Evolutionary conservation across 2,797 vertebrate genomes (phyloP).

Genomic region (Spinus pinus): DNA sequence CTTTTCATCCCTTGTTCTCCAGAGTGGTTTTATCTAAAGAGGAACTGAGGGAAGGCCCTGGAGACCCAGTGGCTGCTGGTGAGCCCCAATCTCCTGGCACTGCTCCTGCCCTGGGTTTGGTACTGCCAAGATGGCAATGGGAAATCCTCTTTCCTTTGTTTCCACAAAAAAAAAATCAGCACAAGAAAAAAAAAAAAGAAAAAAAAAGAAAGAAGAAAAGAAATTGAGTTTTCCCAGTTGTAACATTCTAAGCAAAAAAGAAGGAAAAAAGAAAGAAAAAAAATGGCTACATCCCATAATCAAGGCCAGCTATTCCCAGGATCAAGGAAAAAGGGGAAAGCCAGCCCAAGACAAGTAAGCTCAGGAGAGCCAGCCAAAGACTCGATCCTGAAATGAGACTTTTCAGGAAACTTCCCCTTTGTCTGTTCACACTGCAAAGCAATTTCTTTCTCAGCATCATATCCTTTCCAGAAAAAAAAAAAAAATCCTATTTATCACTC

Average conservation of each 20-base stretch:
- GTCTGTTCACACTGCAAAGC: neutral
- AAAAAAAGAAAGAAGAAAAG: too few relatives aligned
- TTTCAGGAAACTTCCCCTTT: neutral
- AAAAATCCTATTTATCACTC: neutral
- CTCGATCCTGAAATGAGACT: neutral
- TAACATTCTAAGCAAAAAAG: neutral
- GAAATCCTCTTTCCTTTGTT: neutral
- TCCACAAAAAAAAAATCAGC: neutral
- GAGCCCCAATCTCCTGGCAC: neutral
- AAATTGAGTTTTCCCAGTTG: neutral
- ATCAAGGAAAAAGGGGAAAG: neutral
- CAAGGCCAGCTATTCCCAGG: neutral
- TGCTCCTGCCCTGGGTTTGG: neutral
- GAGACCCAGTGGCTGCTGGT: neutral
- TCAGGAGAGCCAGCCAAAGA: neutral
- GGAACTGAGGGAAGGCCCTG: neutral
- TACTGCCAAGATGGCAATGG: fast-evolving
- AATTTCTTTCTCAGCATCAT: neutral
- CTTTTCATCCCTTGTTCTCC: neutral
- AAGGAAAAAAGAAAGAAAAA: neutral
- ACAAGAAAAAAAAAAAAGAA: neutral
- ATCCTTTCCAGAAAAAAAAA: neutral
- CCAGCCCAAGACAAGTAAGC: neutral
- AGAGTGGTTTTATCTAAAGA: neutral
- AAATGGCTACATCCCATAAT: neutral